phyloP scores from a whole-genome alignment of 2,113 vertebrate species.

The Erythrolamprus reginae region DNA sequence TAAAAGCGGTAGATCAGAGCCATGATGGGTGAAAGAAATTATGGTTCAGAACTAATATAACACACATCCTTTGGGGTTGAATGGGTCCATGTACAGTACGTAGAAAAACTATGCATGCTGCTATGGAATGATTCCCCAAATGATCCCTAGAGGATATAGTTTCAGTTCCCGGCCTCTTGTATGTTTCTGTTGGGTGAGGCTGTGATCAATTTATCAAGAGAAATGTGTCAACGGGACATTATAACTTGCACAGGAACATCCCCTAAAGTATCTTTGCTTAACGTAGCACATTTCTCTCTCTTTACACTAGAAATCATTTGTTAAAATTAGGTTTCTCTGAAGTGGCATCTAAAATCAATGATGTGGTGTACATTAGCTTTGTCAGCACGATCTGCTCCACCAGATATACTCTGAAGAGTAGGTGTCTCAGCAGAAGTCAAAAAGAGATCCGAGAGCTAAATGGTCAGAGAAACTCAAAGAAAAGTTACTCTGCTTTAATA shows the following conservation, averaged over 20 bases:
- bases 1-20: background rate
- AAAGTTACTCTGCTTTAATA: background rate
- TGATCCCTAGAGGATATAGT: background rate
- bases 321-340: conserved; percentile 28
- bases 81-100: background rate
- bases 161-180: background rate
- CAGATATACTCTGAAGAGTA: background rate
- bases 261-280: background rate
- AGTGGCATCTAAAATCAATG: conserved; percentile 31
- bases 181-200: background rate
- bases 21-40: background rate
- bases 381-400: conserved; percentile 15
- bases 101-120: background rate
- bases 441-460: background rate
- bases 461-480: background rate
- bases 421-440: background rate
- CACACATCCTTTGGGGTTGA: background rate
- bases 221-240: no score
- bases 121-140: background rate
- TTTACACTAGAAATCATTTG: conserved; percentile 7
- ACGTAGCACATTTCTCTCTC: background rate
- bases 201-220: background rate
- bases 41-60: background rate
- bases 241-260: background rate
- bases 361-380: background rate